phyloP scores from a whole-genome alignment of 2,113 vertebrate species.

The Aegypius monachus region DNA sequence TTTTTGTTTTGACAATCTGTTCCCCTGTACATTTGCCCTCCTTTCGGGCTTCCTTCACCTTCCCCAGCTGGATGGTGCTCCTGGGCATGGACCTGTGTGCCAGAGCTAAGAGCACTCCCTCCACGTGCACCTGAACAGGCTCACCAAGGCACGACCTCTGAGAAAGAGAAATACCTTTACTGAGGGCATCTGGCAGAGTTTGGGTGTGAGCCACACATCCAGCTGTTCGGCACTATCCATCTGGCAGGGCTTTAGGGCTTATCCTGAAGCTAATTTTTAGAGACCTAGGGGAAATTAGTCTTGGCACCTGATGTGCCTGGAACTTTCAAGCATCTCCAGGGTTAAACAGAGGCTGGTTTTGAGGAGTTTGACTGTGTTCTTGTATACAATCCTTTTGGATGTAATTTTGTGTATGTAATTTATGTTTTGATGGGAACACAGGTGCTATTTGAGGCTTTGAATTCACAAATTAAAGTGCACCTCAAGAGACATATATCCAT shows the following conservation, averaged over 20 bases:
- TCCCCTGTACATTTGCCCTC: neutral
- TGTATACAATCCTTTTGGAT: neutral
- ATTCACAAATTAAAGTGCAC: neutral
- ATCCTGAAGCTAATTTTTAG: neutral
- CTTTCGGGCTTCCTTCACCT: neutral
- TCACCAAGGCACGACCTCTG: neutral
- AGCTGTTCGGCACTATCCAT: neutral
- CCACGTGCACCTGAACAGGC: accelerated
- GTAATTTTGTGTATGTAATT: neutral
- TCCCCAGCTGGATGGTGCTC: neutral
- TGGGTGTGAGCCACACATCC: neutral
- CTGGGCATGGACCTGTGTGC: neutral
- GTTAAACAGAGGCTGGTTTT: neutral
- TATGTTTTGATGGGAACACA: neutral
- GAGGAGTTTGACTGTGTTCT: neutral
- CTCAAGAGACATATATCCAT: neutral
- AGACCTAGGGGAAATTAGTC: neutral
- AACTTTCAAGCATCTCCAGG: neutral
- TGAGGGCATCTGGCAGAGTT: neutral
- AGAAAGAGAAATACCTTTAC: neutral
- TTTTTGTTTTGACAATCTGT: neutral
- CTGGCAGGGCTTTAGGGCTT: neutral
- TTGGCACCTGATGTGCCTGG: neutral
- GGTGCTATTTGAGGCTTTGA: neutral
- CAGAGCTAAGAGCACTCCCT: neutral